A percentile compares a stretch with the other conserved stretches of the same genome.
phyloP scores from a whole-genome alignment of 2,888 invertebrate species.

The Leuctra nigra region DNA sequence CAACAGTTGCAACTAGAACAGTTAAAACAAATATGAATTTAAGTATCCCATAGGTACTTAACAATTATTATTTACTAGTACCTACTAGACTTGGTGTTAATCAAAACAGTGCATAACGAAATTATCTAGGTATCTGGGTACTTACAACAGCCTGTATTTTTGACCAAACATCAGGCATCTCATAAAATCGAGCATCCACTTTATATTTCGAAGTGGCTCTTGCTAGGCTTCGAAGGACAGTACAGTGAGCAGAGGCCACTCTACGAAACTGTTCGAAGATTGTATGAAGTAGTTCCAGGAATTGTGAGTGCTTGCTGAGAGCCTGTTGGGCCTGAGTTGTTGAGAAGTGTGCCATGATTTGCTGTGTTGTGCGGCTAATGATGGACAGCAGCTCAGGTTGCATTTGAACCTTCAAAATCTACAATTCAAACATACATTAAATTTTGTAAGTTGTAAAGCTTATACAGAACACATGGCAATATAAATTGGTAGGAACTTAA shows the following conservation, averaged over 20 bases:
- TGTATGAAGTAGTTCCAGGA: conserved; percentile 60
- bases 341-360: conserved; percentile 49
- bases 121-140: conserved; percentile 28
- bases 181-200: conserved; percentile 52
- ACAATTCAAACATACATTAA: conserved; percentile 31
- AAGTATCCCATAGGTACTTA: too few relatives aligned
- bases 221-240: conserved; percentile 55
- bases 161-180: conserved; percentile 78
- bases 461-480: background rate
- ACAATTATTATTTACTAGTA: too few relatives aligned
- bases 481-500: too few relatives aligned
- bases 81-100: too few relatives aligned
- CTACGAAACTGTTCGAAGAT: conserved; percentile 77
- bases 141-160: conserved; percentile 83
- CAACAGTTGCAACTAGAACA: conserved; percentile 70
- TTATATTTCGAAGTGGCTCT: conserved; percentile 55
- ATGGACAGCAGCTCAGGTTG: conserved; percentile 74
- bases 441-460: background rate
- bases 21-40: conserved; percentile 28
- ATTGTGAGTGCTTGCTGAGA: conserved; percentile 35
- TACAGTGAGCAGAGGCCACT: conserved; percentile 68
- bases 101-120: conserved; percentile 4
- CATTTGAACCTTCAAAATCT: conserved; percentile 77
- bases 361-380: conserved; percentile 71
- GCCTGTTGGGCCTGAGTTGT: conserved; percentile 1